A percentile compares a stretch with the other conserved stretches of the same genome.
These are phyloP conservation scores for Myxocyprinus asiaticus DNA, from an alignment of 2,113 vertebrate genomes.

Conservation along the genomic window DNA sequence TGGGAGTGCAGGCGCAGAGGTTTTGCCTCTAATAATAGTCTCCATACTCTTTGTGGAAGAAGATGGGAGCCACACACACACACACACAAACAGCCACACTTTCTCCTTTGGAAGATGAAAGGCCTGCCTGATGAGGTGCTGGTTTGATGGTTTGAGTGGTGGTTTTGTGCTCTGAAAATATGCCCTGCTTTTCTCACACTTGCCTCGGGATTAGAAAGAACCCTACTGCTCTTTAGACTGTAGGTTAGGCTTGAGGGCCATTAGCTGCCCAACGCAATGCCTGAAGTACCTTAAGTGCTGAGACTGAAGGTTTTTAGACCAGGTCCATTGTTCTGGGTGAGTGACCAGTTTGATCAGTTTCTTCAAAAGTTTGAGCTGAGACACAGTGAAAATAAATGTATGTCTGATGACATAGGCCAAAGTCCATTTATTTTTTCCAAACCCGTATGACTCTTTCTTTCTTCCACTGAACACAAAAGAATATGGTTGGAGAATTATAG, in stretches of 20 bases:
- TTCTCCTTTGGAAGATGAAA: conserved; percentile 63
- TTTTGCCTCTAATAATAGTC: conserved; percentile 49
- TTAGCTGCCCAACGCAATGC: conserved; percentile 53
- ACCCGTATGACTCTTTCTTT: no score
- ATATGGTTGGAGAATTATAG: no score
- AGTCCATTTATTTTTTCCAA: background rate
- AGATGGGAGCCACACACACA: conserved; percentile 23
- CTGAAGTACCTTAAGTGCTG: conserved; percentile 33
- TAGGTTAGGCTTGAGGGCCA: conserved; percentile 58
- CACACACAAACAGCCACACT: conserved; percentile 13
- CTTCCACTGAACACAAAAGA: no score
- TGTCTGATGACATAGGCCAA: background rate
- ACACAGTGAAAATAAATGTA: no score
- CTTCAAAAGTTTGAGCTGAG: background rate
- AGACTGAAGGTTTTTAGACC: conserved; percentile 8
- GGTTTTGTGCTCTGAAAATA: conserved; percentile 49
- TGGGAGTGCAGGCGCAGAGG: conserved; percentile 23
- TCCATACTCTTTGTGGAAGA: conserved; percentile 38
- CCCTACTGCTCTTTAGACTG: conserved; percentile 41
- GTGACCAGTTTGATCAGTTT: conserved; percentile 33
- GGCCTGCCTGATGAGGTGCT: conserved; percentile 65
- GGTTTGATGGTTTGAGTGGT: conserved; percentile 68
- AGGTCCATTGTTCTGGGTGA: conserved; percentile 4
- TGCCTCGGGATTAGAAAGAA: conserved; percentile 29
- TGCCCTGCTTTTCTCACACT: conserved; percentile 49